Conservation (phyloP, 2,113 vertebrate species). For the Salvelinus alpinus region DNA sequence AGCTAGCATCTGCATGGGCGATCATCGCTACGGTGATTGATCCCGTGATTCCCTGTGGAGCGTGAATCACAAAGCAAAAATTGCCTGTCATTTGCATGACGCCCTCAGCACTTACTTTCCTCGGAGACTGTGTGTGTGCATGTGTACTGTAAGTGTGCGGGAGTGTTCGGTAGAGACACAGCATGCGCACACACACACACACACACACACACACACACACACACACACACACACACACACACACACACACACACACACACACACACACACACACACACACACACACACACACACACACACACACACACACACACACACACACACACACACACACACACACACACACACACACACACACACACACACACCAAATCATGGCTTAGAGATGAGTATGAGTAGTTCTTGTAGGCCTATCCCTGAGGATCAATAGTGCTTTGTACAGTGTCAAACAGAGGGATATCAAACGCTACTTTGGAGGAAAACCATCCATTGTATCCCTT, state of each 20-base stretch:
- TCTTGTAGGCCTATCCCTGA: slow-evolving; percentile 36
- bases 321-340: too few relatives aligned
- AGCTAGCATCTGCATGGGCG: slow-evolving; percentile 72
- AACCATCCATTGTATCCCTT: slow-evolving; percentile 46
- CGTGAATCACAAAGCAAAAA: slow-evolving; percentile 67
- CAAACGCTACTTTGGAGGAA: slow-evolving; percentile 42
- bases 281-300: neutral
- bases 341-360: neutral
- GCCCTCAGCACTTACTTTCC: slow-evolving; percentile 69
- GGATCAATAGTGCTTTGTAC: slow-evolving; percentile 63
- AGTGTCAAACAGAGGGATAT: slow-evolving; percentile 50
- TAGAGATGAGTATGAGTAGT: slow-evolving; percentile 35
- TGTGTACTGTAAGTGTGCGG: slow-evolving; percentile 26
- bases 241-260: neutral
- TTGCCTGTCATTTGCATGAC: slow-evolving; percentile 81
- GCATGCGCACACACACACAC: too few relatives aligned
- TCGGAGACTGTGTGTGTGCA: slow-evolving; percentile 58
- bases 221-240: too few relatives aligned
- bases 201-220: neutral
- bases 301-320: too few relatives aligned
- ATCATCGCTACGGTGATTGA: slow-evolving; percentile 78
- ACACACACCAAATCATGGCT: too few relatives aligned
- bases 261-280: neutral
- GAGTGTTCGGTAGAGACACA: neutral
- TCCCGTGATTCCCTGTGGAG: slow-evolving; percentile 58